Conservation (phyloP, 2,888 invertebrate genomes). For the Melipona beecheii region DNA sequence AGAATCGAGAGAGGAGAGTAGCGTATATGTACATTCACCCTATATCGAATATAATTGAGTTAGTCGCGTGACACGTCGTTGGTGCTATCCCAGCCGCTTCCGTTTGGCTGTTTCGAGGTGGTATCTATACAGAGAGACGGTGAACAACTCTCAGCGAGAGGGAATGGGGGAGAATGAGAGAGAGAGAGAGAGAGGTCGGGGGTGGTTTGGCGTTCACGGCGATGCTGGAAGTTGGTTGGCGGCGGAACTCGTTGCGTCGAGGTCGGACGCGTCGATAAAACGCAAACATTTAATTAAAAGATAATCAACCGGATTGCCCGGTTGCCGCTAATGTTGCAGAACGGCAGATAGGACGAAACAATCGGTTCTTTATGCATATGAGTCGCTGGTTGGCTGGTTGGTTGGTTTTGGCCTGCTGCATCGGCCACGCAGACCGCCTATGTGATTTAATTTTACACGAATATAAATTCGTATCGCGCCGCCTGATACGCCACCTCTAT, state of each 20-base stretch:
- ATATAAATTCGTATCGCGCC: constrained; percentile 79
- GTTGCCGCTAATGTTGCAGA: constrained; percentile 77
- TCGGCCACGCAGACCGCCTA: constrained; percentile 42
- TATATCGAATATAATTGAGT: constrained; percentile 74
- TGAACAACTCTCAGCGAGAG: not conserved
- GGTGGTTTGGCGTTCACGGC: constrained; percentile 44
- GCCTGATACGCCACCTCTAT: constrained; percentile 56
- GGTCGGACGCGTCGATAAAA: constrained; percentile 76
- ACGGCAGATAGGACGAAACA: constrained; percentile 75
- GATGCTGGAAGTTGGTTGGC: constrained; percentile 42
- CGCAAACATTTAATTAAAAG: constrained; percentile 83
- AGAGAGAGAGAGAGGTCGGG: constrained; percentile 3
- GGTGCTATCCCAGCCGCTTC: constrained; percentile 52
- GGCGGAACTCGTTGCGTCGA: constrained; percentile 46
- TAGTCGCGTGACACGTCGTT: constrained; percentile 75
- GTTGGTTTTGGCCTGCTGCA: constrained; percentile 2
- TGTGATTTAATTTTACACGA: constrained; percentile 81
- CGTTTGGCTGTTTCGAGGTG: constrained; percentile 26
- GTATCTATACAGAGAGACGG: constrained; percentile 29
- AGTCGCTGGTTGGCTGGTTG: constrained; percentile 59
- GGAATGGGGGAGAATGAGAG: no score
- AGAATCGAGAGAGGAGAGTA: constrained; percentile 4
- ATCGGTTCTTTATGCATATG: constrained; percentile 82
- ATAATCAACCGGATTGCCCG: constrained; percentile 81
- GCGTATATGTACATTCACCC: constrained; percentile 43